Evolutionary conservation across 2,888 invertebrate species (phyloP).

Genomic region (Scaptomyza cyrtandrae): DNA sequence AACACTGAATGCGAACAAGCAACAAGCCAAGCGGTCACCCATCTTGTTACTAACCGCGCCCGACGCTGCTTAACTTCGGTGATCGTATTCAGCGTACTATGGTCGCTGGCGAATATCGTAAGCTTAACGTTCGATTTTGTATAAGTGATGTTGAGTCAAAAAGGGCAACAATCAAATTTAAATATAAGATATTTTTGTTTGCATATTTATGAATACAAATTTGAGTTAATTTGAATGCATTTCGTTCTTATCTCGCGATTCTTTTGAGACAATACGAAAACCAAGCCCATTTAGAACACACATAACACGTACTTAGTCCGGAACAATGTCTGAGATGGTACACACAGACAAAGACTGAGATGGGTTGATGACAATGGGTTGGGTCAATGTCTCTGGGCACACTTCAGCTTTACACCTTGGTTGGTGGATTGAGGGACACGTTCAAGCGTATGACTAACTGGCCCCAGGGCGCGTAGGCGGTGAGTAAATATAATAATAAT

Average conservation of each 20-base stretch:
- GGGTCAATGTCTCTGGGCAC: conserved; percentile 37
- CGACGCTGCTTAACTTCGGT: conserved; percentile 10
- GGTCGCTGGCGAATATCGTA: neutral
- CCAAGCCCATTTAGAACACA: conserved; percentile 6
- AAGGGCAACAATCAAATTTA: neutral
- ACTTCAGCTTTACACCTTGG: neutral
- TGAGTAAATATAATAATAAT: neutral
- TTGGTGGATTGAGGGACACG: conserved; percentile 5
- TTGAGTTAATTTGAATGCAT: neutral
- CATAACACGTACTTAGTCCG: conserved; percentile 14
- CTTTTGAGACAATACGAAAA: too few species aligned
- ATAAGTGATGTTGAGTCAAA: too few species aligned
- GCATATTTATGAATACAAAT: too few species aligned
- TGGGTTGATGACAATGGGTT: conserved; percentile 4
- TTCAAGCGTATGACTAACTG: conserved; percentile 38
- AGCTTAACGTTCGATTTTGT: neutral
- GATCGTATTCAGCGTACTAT: conserved; percentile 11
- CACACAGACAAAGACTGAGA: conserved; percentile 31
- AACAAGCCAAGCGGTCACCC: conserved; percentile 15
- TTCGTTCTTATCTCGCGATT: conserved; percentile 1
- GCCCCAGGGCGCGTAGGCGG: neutral
- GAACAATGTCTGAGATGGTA: conserved; percentile 10
- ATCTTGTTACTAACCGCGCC: conserved; percentile 7
- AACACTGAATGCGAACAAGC: too few species aligned
- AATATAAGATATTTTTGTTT: neutral